These are phyloP conservation scores for Notarius lentiginosus DNA, from an alignment of 2,113 vertebrate species.

Conservation along the genomic window DNA sequence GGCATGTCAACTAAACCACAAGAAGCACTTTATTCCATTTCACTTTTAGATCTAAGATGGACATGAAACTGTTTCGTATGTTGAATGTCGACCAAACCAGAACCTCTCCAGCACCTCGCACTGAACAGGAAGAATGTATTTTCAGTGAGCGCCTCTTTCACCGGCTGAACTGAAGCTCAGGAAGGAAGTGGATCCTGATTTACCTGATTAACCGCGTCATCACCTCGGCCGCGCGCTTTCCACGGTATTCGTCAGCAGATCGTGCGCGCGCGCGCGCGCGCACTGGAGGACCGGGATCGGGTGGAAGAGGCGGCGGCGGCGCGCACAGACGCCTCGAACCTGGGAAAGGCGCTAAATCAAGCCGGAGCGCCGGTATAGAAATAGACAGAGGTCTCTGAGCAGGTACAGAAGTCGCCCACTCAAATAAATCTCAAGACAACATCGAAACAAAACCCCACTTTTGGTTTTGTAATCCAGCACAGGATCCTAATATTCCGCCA, in stretches of 20 bases:
- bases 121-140: neutral
- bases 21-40: neutral
- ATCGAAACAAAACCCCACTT: neutral
- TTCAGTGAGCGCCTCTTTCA: neutral
- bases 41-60: neutral
- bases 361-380: neutral
- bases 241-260: constrained; percentile 27
- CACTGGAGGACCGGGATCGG: constrained; percentile 67
- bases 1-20: neutral
- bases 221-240: constrained; percentile 21
- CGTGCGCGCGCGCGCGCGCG: neutral
- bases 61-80: neutral
- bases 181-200: neutral
- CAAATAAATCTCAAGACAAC: constrained; percentile 52
- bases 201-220: constrained; percentile 31
- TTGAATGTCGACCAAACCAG: neutral
- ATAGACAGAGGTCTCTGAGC: neutral
- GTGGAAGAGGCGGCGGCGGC: constrained; percentile 76
- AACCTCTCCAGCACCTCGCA: neutral
- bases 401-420: neutral
- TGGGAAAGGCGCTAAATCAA: neutral
- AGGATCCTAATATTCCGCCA: neutral
- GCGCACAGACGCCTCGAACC: neutral
- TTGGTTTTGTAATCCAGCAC: neutral
- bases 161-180: neutral